Evolutionary conservation across 2,797 vertebrate species (phyloP), one percentile per base, ranked within the genome.

Genomic region (Thripadectes ignobilis): DNA sequence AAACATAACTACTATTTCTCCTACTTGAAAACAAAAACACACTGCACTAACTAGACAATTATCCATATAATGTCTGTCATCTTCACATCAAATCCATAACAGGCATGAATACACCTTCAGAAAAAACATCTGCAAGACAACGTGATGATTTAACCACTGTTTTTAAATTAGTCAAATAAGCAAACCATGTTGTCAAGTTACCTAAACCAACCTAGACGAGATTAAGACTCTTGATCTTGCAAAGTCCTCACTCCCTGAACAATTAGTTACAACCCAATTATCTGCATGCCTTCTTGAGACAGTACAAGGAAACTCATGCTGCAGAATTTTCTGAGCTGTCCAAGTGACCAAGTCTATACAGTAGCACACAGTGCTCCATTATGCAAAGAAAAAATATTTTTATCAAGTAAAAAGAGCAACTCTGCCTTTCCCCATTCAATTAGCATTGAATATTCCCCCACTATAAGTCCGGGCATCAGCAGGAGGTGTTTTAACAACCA

Each of bases 21-120:
- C 34, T 20, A n/a, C 16, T 23, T 54, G 66, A 46, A 66, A 73
- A 57, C 11, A 24, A 34, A 63, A 86, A 7, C 17, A 48, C 20
- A 29, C 2, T 38, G 17, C 27, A 24, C 20, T 46, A 77, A 39
- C 7, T 18, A 46, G 9, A 39, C 22, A 54, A 23, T 32, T 27
- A 51, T 2, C 11, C 1, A 16, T 2, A 1, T 1, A n/a, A 66
- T 17, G 49, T 62, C 26, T 20, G 5, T 54, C n/a, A 45, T 67
- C 36, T 8, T 74, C 45, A 81, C 7, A 57, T 30, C 15, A 68
- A 80, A 62, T 26, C 9, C 34, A 23, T 9, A 14, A 79, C 0
- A 2, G 5, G 7, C 16, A 32, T 5, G 5, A 68, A 23, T 3
- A 68, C 6, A 66, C 9, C 19, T 75, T 46, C 34, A 57, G n/a